These are phyloP conservation scores for Stenodema calcarata DNA, from an alignment of 2,888 invertebrate species.

Conservation along the genomic window DNA sequence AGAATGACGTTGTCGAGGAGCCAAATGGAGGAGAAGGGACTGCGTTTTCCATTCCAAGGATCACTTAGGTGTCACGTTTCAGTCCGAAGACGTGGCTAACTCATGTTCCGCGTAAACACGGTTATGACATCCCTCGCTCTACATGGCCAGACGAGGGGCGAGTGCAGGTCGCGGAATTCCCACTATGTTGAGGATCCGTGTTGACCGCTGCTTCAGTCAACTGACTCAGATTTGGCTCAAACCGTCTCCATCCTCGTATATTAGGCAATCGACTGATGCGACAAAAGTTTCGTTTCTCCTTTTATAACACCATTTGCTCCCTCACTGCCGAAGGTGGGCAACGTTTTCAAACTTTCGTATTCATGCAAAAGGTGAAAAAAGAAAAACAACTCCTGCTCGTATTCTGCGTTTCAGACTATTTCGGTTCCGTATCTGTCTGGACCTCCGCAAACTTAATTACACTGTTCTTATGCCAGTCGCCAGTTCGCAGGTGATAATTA, in stretches of 20 bases:
- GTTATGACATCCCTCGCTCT: not conserved
- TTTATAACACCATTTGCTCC: not conserved
- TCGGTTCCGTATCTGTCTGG: too few relatives aligned
- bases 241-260: not conserved
- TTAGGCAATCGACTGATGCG: not conserved
- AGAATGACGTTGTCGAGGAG: not conserved
- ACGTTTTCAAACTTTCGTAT: too few relatives aligned
- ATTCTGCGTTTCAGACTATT: too few relatives aligned
- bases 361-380: too few relatives aligned
- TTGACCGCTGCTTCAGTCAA: not conserved
- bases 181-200: not conserved
- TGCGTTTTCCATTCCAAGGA: conserved; percentile 1
- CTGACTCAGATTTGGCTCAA: not conserved
- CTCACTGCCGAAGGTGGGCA: not conserved
- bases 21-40: not conserved
- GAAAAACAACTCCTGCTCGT: too few relatives aligned
- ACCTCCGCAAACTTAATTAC: too few relatives aligned
- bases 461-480: too few relatives aligned
- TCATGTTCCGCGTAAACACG: not conserved
- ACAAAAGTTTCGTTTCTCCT: not conserved
- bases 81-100: conserved; percentile 13
- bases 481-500: too few relatives aligned
- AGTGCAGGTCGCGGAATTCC: not conserved
- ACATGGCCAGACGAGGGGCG: not conserved
- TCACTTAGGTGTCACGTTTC: conserved; percentile 16